phyloP scores from a whole-genome alignment of 37 sponge, comb jelly and placozoan species.

The Geodia barretti region DNA sequence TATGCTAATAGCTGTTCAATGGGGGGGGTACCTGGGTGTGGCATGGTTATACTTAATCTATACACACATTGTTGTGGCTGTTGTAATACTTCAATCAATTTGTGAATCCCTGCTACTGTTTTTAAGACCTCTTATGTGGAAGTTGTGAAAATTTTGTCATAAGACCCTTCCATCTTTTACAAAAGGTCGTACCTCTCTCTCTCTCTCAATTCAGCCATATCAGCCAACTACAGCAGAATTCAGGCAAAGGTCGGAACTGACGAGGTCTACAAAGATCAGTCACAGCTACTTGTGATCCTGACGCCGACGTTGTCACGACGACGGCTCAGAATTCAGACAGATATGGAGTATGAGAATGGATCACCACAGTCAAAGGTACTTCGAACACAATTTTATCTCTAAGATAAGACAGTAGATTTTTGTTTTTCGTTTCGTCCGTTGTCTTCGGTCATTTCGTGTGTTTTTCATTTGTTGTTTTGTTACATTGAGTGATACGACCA shows the following conservation, averaged over 20 bases:
- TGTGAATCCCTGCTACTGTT: too few species aligned
- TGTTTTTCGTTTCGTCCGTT: too few species aligned
- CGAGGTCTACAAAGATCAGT: background rate
- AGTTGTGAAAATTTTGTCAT: too few species aligned
- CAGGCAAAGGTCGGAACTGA: background rate
- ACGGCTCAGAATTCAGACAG: conserved; percentile 12
- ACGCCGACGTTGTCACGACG: conserved; percentile 4
- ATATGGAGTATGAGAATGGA: conserved; percentile 36
- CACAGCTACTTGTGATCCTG: conserved; percentile 25
- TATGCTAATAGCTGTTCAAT: too few species aligned
- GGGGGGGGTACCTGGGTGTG: too few species aligned
- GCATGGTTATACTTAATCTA: too few species aligned
- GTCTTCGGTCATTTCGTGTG: background rate
- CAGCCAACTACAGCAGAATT: conserved; percentile 26
- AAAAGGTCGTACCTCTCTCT: background rate
- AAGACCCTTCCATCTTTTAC: too few species aligned
- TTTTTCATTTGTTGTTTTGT: background rate
- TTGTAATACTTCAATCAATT: background rate
- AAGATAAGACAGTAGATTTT: too few species aligned
- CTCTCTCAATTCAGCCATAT: conserved; percentile 18
- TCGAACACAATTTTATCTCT: too few species aligned
- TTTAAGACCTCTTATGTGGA: too few species aligned
- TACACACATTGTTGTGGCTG: background rate
- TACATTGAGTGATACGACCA: background rate
- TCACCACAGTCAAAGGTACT: conserved; percentile 39